These are phyloP conservation scores for Caranx melampygus DNA, from an alignment of 2,113 vertebrate species.

Conservation along the genomic window DNA sequence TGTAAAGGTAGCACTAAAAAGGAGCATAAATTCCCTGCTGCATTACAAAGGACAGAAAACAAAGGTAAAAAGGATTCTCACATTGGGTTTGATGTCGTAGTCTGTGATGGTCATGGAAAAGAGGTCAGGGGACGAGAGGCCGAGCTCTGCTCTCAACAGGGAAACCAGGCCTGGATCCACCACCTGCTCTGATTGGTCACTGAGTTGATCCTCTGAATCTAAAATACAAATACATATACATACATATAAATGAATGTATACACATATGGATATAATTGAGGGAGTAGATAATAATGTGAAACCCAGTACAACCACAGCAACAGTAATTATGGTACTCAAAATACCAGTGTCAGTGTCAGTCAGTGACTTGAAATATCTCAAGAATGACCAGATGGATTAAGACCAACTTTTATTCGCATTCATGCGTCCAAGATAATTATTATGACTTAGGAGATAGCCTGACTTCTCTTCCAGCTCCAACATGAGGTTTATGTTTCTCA, in stretches of 20 bases:
- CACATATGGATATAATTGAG: not conserved
- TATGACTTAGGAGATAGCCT: not conserved
- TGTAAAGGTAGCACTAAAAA: not conserved
- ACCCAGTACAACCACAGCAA: not conserved
- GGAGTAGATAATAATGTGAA: not conserved
- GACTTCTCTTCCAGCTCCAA: not conserved
- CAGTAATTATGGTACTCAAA: not conserved
- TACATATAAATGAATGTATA: not conserved
- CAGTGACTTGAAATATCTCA: not conserved
- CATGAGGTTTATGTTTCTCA: not conserved
- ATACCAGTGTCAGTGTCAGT: no score
- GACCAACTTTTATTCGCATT: no score
- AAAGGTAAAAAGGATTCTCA: constrained; percentile 50
- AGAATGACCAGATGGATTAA: no score
- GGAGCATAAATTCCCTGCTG: not conserved
- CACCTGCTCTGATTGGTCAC: constrained; percentile 49
- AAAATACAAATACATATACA: constrained; percentile 28
- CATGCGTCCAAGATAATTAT: no score
- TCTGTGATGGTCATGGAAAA: constrained; percentile 85
- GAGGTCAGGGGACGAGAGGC: constrained; percentile 76
- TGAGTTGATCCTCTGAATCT: constrained; percentile 75
- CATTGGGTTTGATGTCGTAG: constrained; percentile 81
- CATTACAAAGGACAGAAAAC: not conserved
- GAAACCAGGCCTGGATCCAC: constrained; percentile 72
- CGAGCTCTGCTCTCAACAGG: constrained; percentile 78